Percentiles rank a stretch among this genome's conserved stretches.
These are phyloP conservation scores for Aurelia sp. DNA, from an alignment of 30 jellyfish, hydroid and myxozoan genomes.

Conservation along the genomic window DNA sequence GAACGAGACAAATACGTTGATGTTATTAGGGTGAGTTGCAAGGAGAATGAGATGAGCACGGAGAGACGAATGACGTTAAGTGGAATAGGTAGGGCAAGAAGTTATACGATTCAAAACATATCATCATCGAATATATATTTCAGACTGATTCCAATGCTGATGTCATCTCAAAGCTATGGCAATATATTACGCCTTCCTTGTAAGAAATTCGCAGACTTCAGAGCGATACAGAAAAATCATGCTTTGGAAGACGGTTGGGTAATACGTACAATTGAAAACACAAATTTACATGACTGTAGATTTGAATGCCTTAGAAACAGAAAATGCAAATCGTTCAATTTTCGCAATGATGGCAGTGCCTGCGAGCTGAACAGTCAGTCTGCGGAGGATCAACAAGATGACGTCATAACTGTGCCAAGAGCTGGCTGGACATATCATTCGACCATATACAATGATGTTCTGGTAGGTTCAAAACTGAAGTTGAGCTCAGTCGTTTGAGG, in stretches of 20 bases:
- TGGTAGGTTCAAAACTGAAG: background rate
- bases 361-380: background rate
- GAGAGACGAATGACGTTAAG: too few relatives aligned
- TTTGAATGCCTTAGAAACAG: background rate
- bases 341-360: background rate
- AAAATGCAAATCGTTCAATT: background rate
- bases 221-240: background rate
- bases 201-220: background rate
- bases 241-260: background rate
- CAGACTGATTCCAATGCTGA: too few relatives aligned
- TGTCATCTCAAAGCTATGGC: too few relatives aligned
- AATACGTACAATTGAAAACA: background rate
- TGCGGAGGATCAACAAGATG: slow-evolving; percentile 8
- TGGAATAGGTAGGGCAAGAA: too few relatives aligned
- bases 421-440: background rate
- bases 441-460: background rate
- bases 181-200: slow-evolving; percentile 7
- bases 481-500: too few relatives aligned
- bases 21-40: too few relatives aligned
- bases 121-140: too few relatives aligned
- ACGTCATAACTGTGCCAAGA: background rate
- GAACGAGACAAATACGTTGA: too few relatives aligned
- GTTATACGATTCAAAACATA: too few relatives aligned
- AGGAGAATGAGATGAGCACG: too few relatives aligned
- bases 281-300: background rate